Conservation (phyloP, 1,140 invertebrate genomes). For the Ridgeia piscesae region DNA sequence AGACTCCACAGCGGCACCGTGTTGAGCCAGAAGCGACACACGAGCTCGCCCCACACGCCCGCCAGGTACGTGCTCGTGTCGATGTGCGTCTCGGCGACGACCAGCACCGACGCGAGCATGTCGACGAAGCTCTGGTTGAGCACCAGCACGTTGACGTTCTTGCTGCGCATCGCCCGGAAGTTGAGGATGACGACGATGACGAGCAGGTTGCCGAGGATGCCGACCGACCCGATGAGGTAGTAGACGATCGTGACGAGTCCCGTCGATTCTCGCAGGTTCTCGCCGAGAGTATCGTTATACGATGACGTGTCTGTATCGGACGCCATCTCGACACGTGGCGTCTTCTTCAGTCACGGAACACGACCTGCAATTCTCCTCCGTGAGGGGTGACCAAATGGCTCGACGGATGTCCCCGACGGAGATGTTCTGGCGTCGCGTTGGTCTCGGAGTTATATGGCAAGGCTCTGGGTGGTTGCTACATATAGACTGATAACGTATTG, state of each 20-base stretch:
- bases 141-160: constrained; percentile 8
- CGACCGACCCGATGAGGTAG: constrained; percentile 11
- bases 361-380: background rate
- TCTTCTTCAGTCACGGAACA: background rate
- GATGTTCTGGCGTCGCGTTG: too few relatives aligned
- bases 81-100: constrained; percentile 19
- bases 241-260: constrained; percentile 12
- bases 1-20: constrained; percentile 20
- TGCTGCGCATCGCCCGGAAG: constrained; percentile 12
- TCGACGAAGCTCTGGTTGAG: constrained; percentile 27
- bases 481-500: too few relatives aligned
- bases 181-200: constrained; percentile 24
- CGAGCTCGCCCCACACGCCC: constrained; percentile 2
- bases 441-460: too few relatives aligned
- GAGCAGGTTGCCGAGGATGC: constrained; percentile 21
- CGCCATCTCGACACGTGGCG: background rate
- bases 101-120: constrained; percentile 18
- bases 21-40: constrained; percentile 26
- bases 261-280: background rate
- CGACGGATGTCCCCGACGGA: too few relatives aligned
- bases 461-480: too few relatives aligned
- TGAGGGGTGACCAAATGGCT: too few relatives aligned
- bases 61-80: background rate
- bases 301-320: background rate
- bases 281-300: background rate